Evolutionary conservation across 2,888 invertebrate species (phyloP), one percentile per base, ranked within the genome.

Genomic region (Cloeon dipterum): DNA sequence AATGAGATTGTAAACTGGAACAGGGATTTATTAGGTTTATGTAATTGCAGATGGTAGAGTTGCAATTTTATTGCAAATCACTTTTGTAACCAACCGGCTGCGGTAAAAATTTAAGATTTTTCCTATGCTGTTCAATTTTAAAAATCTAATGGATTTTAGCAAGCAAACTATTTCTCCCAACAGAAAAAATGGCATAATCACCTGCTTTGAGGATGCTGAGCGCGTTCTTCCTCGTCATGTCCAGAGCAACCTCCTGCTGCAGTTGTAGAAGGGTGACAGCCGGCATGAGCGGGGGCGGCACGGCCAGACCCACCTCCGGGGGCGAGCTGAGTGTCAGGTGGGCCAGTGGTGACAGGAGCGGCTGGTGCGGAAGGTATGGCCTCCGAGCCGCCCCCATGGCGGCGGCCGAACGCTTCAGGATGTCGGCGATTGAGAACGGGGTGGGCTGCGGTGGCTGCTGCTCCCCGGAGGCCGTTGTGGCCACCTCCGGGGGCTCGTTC

Each of bases 171-270:
- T n/a, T n/a, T n/a, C n/a, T n/a, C n/a, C n/a, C n/a, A n/a, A n/a
- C n/a, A n/a, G n/a, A n/a, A n/a, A n/a, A n/a, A n/a, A n/a, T n/a
- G n/a, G n/a, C n/a, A n/a, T n/a, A n/a, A n/a, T 14, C 32, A 21
- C 34, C 18, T 36, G 13, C n/a, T 23, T 42, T 37, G 37, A 44
- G 45, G 34, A 41, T 43, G 8, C 40, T 43, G 26, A 44, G 37
- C 32, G 42, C 42, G 38, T 56, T 58, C 47, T 63, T 63, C 45
- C 63, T 54, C 14, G 61, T 53, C 64, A 65, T 65, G 41, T 63
- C 62, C 49, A 62, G 45, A 5, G 59, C 64, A 25, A 56, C 61
- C 39, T 62, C 61, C 25, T 52, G 47, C 40, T 52, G 59, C 39
- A 55, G 29, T 23, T 23, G 23, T 5, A 16, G 13, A 5, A 29